A percentile compares a stretch with the other conserved stretches of the same genome.
Conservation (phyloP, 1,140 invertebrate genomes). For the Heliconius eleuchia region DNA sequence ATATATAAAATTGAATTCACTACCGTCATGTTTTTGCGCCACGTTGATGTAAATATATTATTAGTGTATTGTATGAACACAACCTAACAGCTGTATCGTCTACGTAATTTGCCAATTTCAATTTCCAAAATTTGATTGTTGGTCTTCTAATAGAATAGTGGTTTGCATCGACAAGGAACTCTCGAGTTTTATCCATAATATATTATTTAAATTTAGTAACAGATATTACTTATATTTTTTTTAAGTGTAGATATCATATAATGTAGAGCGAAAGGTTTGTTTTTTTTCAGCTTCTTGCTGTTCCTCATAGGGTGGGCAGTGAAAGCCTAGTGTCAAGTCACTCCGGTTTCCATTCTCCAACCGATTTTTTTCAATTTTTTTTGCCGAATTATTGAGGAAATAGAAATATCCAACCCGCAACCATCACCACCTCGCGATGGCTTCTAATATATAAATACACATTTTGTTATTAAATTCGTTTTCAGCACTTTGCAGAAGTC, state of each 20-base stretch:
- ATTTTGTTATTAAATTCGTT: background rate
- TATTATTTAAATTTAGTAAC: too few species aligned
- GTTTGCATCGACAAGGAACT: background rate
- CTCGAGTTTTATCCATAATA: too few species aligned
- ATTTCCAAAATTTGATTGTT: background rate
- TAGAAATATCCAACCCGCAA: too few species aligned
- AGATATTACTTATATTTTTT: too few species aligned
- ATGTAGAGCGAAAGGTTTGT: too few species aligned
- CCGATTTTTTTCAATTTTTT: too few species aligned
- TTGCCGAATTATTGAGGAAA: too few species aligned
- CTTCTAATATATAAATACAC: background rate
- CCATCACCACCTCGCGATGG: background rate
- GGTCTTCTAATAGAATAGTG: background rate
- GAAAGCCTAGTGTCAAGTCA: too few species aligned
- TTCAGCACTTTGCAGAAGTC: background rate
- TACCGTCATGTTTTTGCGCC: background rate
- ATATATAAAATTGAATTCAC: background rate
- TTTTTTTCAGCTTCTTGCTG: too few species aligned
- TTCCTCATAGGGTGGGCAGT: too few species aligned
- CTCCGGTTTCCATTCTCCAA: too few species aligned
- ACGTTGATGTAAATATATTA: background rate
- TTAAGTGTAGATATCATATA: too few species aligned
- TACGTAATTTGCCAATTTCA: slow-evolving; percentile 8
- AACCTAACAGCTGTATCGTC: background rate
- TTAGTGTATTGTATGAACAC: background rate